Conservation (phyloP, 2,888 invertebrate genomes). For the Marronus borbonicus region DNA sequence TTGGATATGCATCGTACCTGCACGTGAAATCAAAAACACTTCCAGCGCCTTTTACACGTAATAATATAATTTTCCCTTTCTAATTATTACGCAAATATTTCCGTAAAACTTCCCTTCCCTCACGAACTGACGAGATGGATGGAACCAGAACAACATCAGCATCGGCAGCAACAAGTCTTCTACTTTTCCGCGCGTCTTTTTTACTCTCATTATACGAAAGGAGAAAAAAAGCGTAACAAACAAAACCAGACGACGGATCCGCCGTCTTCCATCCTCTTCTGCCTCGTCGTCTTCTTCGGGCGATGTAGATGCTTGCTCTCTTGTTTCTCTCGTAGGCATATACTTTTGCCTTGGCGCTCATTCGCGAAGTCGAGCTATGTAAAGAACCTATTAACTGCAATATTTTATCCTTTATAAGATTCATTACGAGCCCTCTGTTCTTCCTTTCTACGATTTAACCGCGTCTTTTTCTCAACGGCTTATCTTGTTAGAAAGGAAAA, state of each 20-base stretch:
- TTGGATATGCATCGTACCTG: not conserved
- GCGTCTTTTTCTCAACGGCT: not conserved
- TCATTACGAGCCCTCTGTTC: slow-evolving; percentile 21
- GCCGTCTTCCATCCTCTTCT: slow-evolving; percentile 1
- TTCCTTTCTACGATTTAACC: not conserved
- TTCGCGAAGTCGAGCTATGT: slow-evolving; percentile 33
- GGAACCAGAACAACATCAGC: not conserved
- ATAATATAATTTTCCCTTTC: not conserved
- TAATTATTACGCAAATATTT: slow-evolving; percentile 39
- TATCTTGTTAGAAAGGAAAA: too few species aligned
- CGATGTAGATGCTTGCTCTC: not conserved
- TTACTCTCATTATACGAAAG: slow-evolving; percentile 43
- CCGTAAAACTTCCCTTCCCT: not conserved
- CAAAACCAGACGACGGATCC: slow-evolving; percentile 26
- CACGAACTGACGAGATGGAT: slow-evolving; percentile 11
- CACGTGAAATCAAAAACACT: not conserved
- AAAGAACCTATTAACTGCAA: slow-evolving; percentile 43
- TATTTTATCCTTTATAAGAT: slow-evolving; percentile 46
- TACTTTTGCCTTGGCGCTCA: slow-evolving; percentile 6
- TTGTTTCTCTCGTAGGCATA: not conserved
- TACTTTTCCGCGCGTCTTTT: slow-evolving; percentile 24
- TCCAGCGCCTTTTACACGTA: too few species aligned
- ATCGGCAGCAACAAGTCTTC: slow-evolving; percentile 38
- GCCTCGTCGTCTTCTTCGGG: not conserved
- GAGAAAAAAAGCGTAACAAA: slow-evolving; percentile 40